These are phyloP conservation scores for Tursiops truncatus DNA, from an alignment of 2,113 vertebrate genomes.

Conservation along the genomic window DNA sequence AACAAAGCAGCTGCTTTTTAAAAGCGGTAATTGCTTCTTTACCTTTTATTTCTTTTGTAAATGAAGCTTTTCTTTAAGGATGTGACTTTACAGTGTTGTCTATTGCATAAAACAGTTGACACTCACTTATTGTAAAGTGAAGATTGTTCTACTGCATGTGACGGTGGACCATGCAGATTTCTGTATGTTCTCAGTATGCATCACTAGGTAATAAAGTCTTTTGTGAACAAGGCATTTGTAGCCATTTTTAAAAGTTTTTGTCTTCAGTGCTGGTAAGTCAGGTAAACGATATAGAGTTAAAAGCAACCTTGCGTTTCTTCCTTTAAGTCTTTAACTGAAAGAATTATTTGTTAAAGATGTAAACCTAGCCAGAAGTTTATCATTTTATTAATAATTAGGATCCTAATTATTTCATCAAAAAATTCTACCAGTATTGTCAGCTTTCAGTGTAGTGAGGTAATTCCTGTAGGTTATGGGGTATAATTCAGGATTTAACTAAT, in stretches of 20 bases:
- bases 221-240: constrained; percentile 92
- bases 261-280: constrained; percentile 89
- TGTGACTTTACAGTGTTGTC: constrained; percentile 90
- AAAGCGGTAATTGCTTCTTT: constrained; percentile 98
- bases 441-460: constrained; percentile 87
- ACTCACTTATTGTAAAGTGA: constrained; percentile 92
- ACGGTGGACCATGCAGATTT: constrained; percentile 89
- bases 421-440: constrained; percentile 82
- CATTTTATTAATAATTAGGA: constrained; percentile 76
- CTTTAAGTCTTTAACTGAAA: constrained; percentile 79
- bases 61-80: constrained; percentile 90
- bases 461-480: constrained; percentile 84
- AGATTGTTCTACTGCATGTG: constrained; percentile 91
- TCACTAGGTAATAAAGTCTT: constrained; percentile 94
- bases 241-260: constrained; percentile 89
- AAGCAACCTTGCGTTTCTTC: constrained; percentile 79
- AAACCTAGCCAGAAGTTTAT: constrained; percentile 65
- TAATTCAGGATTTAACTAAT: constrained; percentile 90
- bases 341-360: constrained; percentile 75
- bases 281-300: constrained; percentile 83
- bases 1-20: constrained; percentile 97
- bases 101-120: constrained; percentile 91
- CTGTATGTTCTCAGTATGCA: constrained; percentile 93
- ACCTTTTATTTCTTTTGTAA: constrained; percentile 94
- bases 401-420: constrained; percentile 75